Percentiles rank a stretch among this genome's conserved stretches.
Evolutionary conservation across 2,888 invertebrate genomes (phyloP).

Genomic region (Pristionchus exspectatus): DNA sequence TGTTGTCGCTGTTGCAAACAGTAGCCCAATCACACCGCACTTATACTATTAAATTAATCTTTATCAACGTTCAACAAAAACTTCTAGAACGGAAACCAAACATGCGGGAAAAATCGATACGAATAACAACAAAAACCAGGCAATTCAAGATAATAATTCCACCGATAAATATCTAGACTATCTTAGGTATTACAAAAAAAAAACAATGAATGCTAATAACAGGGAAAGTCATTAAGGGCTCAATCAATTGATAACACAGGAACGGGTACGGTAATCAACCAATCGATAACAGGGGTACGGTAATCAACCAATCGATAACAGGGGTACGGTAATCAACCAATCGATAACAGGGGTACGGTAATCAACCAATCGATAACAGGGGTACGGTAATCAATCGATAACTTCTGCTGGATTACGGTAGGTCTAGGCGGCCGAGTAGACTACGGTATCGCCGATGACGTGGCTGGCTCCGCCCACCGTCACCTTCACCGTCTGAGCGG

Average conservation of each 20-base stretch:
- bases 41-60: not conserved
- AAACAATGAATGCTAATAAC: not conserved
- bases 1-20: slow-evolving; percentile 1
- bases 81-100: not conserved
- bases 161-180: slow-evolving; percentile 26
- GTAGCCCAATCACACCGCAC: not conserved
- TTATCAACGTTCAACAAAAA: not conserved
- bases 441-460: slow-evolving; percentile 62
- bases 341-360: not conserved
- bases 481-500: slow-evolving; percentile 58
- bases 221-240: not conserved
- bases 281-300: not conserved
- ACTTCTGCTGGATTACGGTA: not conserved
- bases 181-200: not conserved
- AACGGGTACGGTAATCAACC: not conserved
- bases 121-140: slow-evolving; percentile 1
- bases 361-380: not conserved
- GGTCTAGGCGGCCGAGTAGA: slow-evolving; percentile 63
- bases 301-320: not conserved
- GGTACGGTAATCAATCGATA: not conserved
- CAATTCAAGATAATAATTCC: not conserved
- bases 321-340: not conserved
- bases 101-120: not conserved
- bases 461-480: slow-evolving; percentile 52
- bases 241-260: not conserved